Percentiles rank a stretch among this genome's conserved stretches.
These are phyloP conservation scores for Gadus chalcogrammus DNA, from an alignment of 2,113 vertebrate genomes.

Conservation along the genomic window DNA sequence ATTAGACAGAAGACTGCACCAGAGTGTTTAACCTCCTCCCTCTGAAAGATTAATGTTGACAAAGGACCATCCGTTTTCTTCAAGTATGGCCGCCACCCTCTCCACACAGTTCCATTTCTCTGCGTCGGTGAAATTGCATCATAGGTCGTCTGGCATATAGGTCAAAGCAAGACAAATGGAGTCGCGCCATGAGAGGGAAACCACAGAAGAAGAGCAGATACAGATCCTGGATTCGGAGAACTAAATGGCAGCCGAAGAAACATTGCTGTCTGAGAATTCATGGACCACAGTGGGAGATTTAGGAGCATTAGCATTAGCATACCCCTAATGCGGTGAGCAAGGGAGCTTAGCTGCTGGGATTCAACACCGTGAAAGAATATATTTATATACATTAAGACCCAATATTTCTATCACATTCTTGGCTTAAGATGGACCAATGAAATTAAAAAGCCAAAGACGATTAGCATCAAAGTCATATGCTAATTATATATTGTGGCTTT, in stretches of 20 bases:
- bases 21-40: too few relatives aligned
- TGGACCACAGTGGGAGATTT: slow-evolving; percentile 28
- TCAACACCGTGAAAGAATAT: slow-evolving; percentile 29
- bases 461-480: slow-evolving; percentile 20
- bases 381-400: background rate
- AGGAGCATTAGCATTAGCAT: slow-evolving; percentile 32
- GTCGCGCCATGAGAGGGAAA: too few relatives aligned
- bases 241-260: slow-evolving; percentile 14
- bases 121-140: too few relatives aligned
- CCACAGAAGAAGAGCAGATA: too few relatives aligned
- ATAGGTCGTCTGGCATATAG: too few relatives aligned
- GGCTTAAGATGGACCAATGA: slow-evolving; percentile 27
- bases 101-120: too few relatives aligned
- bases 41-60: too few relatives aligned
- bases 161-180: too few relatives aligned
- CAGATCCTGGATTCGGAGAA: slow-evolving; percentile 1
- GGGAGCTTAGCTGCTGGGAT: slow-evolving; percentile 21
- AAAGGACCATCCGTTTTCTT: too few relatives aligned
- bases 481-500: slow-evolving; percentile 22
- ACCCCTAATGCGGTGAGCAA: slow-evolving; percentile 28
- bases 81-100: too few relatives aligned
- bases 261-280: slow-evolving; percentile 18
- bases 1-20: too few relatives aligned
- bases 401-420: slow-evolving; percentile 31
- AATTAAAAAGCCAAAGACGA: slow-evolving; percentile 32